phyloP scores from a whole-genome alignment of 2,888 invertebrate genomes.

The Pachydiplax longipennis region DNA sequence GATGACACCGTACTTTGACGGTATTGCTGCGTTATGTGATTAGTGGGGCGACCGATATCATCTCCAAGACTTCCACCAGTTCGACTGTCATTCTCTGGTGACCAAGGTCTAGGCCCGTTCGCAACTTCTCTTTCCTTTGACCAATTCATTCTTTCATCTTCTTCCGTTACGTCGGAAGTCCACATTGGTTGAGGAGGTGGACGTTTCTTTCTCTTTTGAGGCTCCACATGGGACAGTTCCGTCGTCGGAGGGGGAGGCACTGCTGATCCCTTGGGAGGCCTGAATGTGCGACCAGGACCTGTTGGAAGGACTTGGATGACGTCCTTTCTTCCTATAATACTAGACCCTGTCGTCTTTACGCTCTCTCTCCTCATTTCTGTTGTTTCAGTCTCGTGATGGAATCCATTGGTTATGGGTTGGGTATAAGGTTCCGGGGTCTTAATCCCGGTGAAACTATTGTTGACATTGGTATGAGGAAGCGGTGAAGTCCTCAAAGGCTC shows the following conservation, averaged over 20 bases:
- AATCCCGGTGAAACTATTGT: background rate
- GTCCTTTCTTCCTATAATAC: constrained; percentile 19
- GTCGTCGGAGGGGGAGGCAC: constrained; percentile 31
- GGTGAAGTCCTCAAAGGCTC: background rate
- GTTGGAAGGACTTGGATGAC: constrained; percentile 53
- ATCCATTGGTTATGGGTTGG: background rate
- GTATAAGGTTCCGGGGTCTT: background rate
- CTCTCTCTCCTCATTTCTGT: background rate
- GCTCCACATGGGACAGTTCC: background rate
- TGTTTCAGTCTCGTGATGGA: constrained; percentile 46
- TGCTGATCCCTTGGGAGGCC: constrained; percentile 29
- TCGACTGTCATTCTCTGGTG: constrained; percentile 3
- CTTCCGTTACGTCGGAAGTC: constrained; percentile 13
- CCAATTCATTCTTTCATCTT: background rate
- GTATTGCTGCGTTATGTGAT: constrained; percentile 53
- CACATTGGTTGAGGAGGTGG: background rate
- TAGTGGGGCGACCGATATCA: constrained; percentile 57
- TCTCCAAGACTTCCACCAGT: background rate
- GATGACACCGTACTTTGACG: background rate
- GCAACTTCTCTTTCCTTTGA: background rate
- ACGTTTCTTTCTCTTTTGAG: constrained; percentile 30
- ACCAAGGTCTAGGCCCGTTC: constrained; percentile 16
- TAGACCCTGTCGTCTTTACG: background rate
- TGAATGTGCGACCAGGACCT: constrained; percentile 54
- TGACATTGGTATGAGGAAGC: background rate